Conservation (phyloP, 2,113 vertebrate genomes). For the Neogale vison region DNA sequence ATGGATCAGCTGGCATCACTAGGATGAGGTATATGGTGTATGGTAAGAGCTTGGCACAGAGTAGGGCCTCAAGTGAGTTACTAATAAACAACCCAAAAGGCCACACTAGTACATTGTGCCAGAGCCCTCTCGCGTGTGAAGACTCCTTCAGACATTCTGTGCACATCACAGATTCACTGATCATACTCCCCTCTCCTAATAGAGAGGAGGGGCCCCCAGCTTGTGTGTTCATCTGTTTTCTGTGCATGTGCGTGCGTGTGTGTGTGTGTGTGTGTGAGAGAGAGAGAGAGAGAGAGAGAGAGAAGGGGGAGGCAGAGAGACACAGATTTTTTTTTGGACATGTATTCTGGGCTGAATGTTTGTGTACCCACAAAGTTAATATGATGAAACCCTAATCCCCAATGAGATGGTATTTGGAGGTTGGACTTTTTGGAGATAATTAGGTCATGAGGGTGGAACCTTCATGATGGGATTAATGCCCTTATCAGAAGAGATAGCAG, state of each 20-base stretch:
- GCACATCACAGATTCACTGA: neutral
- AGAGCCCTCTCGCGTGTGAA: neutral
- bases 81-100: neutral
- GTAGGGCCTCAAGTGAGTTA: neutral
- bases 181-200: neutral
- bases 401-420: neutral
- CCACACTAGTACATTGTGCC: neutral
- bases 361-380: neutral
- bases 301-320: neutral
- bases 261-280: too few relatives aligned
- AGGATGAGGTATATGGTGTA: neutral
- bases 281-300: too few relatives aligned
- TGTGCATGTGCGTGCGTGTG: fast-evolving
- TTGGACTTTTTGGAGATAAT: neutral
- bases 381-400: neutral
- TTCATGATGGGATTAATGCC: neutral
- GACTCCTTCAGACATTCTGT: neutral
- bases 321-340: neutral
- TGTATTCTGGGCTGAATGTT: neutral
- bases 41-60: neutral
- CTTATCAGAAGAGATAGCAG: neutral
- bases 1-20: neutral
- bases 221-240: neutral
- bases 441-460: neutral
- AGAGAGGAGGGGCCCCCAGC: neutral